A percentile compares a stretch with the other conserved stretches of the same genome.
These are phyloP conservation scores for Tachina fera DNA, from an alignment of 2,888 invertebrate species.

Conservation along the genomic window DNA sequence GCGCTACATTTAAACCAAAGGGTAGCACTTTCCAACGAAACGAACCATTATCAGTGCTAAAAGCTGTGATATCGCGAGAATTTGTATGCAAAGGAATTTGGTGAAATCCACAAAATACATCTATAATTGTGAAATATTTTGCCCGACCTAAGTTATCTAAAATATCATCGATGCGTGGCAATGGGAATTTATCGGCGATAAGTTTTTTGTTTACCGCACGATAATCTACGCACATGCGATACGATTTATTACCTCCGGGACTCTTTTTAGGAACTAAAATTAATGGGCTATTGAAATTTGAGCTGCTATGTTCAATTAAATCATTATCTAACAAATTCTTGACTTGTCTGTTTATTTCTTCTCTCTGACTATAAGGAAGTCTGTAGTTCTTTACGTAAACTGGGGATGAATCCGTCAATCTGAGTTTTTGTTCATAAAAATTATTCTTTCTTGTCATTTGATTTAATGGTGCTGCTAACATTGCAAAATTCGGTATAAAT, in stretches of 20 bases:
- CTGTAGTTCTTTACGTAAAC: background rate
- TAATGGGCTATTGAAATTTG: constrained; percentile 10
- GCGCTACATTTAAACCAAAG: background rate
- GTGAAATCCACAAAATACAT: too few relatives aligned
- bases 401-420: background rate
- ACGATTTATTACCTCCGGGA: too few relatives aligned
- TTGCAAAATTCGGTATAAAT: too few relatives aligned
- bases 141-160: too few relatives aligned
- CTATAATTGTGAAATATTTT: too few relatives aligned
- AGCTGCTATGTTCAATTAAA: constrained; percentile 39
- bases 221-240: too few relatives aligned
- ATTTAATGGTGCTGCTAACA: too few relatives aligned
- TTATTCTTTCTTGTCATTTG: too few relatives aligned
- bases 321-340: constrained; percentile 27
- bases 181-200: too few relatives aligned
- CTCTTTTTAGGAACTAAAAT: too few relatives aligned
- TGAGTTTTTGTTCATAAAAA: background rate
- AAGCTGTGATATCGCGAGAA: background rate
- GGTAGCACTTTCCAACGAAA: background rate
- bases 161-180: too few relatives aligned
- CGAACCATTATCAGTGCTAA: background rate
- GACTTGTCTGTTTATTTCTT: constrained; percentile 36
- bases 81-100: background rate
- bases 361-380: constrained; percentile 10
- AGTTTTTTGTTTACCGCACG: too few relatives aligned